These are phyloP conservation scores for Rhagoletis zephyria DNA, from an alignment of 1,140 invertebrate genomes.

Conservation along the genomic window DNA sequence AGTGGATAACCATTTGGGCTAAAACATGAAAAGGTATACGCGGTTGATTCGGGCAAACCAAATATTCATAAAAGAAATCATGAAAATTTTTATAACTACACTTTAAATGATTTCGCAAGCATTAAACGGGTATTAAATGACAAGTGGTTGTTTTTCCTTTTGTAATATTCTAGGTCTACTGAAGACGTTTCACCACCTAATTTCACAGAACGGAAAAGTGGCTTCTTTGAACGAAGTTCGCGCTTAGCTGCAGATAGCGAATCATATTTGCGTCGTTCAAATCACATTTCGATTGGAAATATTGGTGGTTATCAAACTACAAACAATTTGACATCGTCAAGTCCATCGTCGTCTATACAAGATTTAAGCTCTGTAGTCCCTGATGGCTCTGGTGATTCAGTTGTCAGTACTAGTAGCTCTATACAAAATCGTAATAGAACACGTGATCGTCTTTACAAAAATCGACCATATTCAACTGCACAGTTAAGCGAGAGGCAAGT, in stretches of 20 bases:
- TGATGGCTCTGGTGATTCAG: neutral
- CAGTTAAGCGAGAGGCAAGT: slow-evolving; percentile 71
- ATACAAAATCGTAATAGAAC: slow-evolving; percentile 63
- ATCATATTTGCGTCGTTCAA: slow-evolving; percentile 59
- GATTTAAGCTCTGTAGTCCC: neutral
- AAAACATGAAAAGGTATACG: too few relatives aligned
- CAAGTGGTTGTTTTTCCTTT: slow-evolving; percentile 50
- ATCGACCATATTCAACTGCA: slow-evolving; percentile 74
- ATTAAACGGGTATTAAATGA: slow-evolving; percentile 3
- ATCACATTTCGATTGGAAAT: slow-evolving; percentile 62
- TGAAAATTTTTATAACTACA: neutral
- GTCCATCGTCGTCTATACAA: slow-evolving; percentile 2
- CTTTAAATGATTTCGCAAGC: neutral
- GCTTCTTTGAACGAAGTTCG: slow-evolving; percentile 74
- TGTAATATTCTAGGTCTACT: slow-evolving; percentile 72
- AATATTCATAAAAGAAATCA: too few relatives aligned
- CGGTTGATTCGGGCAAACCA: too few relatives aligned
- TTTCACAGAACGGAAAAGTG: slow-evolving; percentile 69
- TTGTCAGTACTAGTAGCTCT: slow-evolving; percentile 57
- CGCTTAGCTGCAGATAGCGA: slow-evolving; percentile 59
- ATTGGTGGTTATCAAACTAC: slow-evolving; percentile 62
- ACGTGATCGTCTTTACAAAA: slow-evolving; percentile 72
- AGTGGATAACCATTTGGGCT: too few relatives aligned
- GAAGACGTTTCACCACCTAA: slow-evolving; percentile 74
- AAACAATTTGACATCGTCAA: slow-evolving; percentile 9